Conservation (phyloP, 2,888 invertebrate genomes). For the Nephrotoma guestfalica region DNA sequence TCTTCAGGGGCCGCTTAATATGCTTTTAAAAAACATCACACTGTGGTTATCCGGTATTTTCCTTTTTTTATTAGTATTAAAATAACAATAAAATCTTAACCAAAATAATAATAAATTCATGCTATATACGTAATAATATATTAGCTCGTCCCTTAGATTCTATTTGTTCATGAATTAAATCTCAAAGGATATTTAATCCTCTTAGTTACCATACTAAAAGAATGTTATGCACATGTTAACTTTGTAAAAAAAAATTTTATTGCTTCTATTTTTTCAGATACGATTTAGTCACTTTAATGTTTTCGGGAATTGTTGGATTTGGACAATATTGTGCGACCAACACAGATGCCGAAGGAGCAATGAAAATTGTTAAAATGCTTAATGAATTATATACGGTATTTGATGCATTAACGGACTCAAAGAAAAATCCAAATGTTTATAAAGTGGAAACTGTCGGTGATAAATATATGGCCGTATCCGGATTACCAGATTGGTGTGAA, state of each 20-base stretch:
- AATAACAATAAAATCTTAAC: neutral
- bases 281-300: constrained; percentile 81
- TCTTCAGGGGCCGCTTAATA: neutral
- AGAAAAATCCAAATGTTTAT: constrained; percentile 84
- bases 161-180: neutral
- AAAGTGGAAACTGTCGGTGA: constrained; percentile 98
- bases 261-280: constrained; percentile 40
- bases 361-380: constrained; percentile 90
- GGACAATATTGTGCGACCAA: constrained; percentile 79
- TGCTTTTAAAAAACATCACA: neutral
- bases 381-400: constrained; percentile 89
- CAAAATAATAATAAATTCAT: neutral
- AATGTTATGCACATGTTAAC: neutral
- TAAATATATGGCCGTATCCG: constrained; percentile 96
- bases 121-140: neutral
- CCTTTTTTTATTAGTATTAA: neutral
- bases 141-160: neutral
- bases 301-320: constrained; percentile 89
- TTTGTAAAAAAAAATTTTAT: neutral
- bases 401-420: constrained; percentile 84
- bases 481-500: constrained; percentile 79
- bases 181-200: neutral
- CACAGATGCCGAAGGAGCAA: constrained; percentile 83
- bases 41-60: neutral
- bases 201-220: neutral